Evolutionary conservation across 2,888 invertebrate genomes (phyloP).

Genomic region (Hymenopus coronatus): DNA sequence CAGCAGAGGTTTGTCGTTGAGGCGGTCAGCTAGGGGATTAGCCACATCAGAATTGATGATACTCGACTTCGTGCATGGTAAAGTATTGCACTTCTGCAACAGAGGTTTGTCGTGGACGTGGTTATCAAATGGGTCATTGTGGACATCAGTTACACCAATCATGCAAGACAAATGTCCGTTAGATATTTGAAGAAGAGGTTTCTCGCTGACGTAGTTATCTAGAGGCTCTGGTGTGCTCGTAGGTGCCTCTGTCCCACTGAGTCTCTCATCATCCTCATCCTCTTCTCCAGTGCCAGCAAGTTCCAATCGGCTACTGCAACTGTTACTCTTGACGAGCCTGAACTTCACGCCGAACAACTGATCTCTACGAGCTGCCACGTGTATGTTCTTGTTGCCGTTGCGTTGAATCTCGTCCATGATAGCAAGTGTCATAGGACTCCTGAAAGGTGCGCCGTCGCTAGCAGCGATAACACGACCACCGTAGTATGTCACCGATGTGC

Average conservation of each 20-base stretch:
- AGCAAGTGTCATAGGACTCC: constrained; percentile 68
- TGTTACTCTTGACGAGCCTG: constrained; percentile 79
- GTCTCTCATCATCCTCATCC: not conserved
- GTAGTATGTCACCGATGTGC: constrained; percentile 86
- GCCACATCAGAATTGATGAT: not conserved
- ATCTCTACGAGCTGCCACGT: not conserved
- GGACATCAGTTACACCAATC: not conserved
- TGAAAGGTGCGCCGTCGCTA: constrained; percentile 50
- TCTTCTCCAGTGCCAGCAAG: constrained; percentile 63
- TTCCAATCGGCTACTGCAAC: constrained; percentile 79
- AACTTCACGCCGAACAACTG: constrained; percentile 54
- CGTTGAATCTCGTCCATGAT: constrained; percentile 70
- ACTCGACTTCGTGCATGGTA: not conserved
- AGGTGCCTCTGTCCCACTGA: not conserved
- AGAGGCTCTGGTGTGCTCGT: not conserved
- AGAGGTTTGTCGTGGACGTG: not conserved
- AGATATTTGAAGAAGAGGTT: not conserved
- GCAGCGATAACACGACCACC: constrained; percentile 48
- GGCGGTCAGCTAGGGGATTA: no score
- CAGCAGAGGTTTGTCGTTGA: no score
- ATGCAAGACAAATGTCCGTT: not conserved
- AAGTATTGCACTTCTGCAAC: not conserved
- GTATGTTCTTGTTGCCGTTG: constrained; percentile 36
- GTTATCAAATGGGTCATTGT: no score
- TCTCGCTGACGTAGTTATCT: not conserved